Evolutionary conservation across 1,140 invertebrate species (phyloP).

Genomic region (Neuroterus valhalla): DNA sequence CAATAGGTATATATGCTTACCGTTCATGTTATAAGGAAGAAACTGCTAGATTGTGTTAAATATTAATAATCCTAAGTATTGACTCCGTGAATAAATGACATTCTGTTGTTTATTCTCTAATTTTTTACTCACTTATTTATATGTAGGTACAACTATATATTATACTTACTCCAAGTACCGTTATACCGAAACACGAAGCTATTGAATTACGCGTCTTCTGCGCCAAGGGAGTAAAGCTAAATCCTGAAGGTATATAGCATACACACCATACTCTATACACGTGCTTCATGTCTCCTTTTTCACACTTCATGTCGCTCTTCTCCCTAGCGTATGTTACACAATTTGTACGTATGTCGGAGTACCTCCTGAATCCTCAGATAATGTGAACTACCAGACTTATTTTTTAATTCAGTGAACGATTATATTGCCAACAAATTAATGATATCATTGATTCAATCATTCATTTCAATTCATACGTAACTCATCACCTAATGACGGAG

Average conservation of each 20-base stretch:
- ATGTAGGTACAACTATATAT: no score
- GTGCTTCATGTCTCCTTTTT: neutral
- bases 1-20: no score
- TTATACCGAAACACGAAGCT: no score
- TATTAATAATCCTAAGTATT: no score
- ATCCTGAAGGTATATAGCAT: neutral
- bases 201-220: conserved; percentile 6
- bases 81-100: no score
- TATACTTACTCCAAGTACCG: no score
- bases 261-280: neutral
- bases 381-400: conserved; percentile 8
- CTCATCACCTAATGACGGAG: no score
- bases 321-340: neutral
- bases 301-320: conserved; percentile 16
- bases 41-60: no score
- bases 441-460: neutral
- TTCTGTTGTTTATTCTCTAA: no score
- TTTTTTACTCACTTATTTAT: no score
- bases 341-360: neutral
- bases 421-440: neutral
- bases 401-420: neutral
- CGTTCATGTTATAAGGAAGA: no score
- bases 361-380: neutral
- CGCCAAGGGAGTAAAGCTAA: conserved; percentile 1
- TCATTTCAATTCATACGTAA: no score